These are phyloP conservation scores for Caenorhabditis doughertyi DNA, from an alignment of 2,888 invertebrate genomes.

Conservation along the genomic window DNA sequence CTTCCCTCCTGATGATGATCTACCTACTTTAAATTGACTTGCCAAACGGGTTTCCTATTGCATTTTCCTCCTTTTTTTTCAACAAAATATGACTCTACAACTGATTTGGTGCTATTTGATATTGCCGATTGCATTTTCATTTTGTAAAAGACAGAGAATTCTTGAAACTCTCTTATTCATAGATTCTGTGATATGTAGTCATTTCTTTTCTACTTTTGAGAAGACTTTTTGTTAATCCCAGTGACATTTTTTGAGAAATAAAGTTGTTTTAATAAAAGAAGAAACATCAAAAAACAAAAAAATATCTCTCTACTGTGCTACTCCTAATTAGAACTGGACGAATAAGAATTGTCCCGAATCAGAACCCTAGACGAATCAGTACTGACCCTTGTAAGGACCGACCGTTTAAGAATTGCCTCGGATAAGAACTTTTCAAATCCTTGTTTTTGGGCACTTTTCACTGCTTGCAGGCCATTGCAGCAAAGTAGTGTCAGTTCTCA, in stretches of 20 bases:
- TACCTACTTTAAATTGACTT: slow-evolving; percentile 36
- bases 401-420: too few species aligned
- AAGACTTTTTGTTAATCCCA: slow-evolving; percentile 13
- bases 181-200: slow-evolving; percentile 28
- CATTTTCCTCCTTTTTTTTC: neutral
- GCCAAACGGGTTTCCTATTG: slow-evolving; percentile 21
- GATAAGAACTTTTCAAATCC: too few species aligned
- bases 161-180: neutral
- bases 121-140: slow-evolving; percentile 33
- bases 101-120: slow-evolving; percentile 34
- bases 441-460: too few species aligned
- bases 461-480: too few species aligned
- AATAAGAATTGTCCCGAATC: too few species aligned
- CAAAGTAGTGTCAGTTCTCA: too few species aligned
- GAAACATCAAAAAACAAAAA: too few species aligned
- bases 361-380: too few species aligned
- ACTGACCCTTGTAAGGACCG: too few species aligned
- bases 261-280: neutral
- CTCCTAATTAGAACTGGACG: too few species aligned
- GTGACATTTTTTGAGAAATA: neutral
- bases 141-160: slow-evolving; percentile 3
- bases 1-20: slow-evolving; percentile 25
- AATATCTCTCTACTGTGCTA: too few species aligned
- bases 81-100: neutral
- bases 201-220: neutral